phyloP scores from a whole-genome alignment of 2,113 vertebrate genomes.

The Conger conger region DNA sequence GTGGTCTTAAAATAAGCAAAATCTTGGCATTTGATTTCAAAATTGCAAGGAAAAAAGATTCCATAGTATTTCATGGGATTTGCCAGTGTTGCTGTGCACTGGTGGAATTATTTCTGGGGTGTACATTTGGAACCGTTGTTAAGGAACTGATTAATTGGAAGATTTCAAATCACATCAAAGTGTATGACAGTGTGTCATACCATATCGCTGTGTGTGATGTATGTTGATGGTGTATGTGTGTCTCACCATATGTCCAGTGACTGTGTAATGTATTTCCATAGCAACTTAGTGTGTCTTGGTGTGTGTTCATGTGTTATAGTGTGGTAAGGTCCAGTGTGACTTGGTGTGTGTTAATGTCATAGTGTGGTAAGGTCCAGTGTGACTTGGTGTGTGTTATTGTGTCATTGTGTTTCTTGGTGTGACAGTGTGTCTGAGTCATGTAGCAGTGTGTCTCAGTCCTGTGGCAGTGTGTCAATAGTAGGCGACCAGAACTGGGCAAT shows the following conservation, averaged over 20 bases:
- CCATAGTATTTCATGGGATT: too few species aligned
- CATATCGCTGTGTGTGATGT: neutral
- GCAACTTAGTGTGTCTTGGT: neutral
- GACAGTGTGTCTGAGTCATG: neutral
- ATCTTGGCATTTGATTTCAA: too few species aligned
- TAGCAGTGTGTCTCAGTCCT: conserved; percentile 23
- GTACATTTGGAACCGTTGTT: too few species aligned
- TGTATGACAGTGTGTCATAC: too few species aligned
- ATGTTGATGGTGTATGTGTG: neutral
- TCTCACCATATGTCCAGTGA: too few species aligned
- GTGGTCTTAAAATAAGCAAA: neutral
- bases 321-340: neutral
- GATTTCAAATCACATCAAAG: too few species aligned
- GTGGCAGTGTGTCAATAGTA: conserved; percentile 7
- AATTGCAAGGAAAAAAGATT: too few species aligned
- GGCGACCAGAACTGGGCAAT: too few species aligned
- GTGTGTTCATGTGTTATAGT: neutral
- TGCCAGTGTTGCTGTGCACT: too few species aligned
- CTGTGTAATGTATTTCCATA: neutral
- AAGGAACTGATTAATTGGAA: too few species aligned
- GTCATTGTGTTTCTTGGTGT: neutral
- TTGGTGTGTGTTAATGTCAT: neutral
- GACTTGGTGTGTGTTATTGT: neutral
- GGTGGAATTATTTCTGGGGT: too few species aligned
- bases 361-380: neutral